Conservation (phyloP, 2,888 invertebrate species). For the Drosophila emarginata region DNA sequence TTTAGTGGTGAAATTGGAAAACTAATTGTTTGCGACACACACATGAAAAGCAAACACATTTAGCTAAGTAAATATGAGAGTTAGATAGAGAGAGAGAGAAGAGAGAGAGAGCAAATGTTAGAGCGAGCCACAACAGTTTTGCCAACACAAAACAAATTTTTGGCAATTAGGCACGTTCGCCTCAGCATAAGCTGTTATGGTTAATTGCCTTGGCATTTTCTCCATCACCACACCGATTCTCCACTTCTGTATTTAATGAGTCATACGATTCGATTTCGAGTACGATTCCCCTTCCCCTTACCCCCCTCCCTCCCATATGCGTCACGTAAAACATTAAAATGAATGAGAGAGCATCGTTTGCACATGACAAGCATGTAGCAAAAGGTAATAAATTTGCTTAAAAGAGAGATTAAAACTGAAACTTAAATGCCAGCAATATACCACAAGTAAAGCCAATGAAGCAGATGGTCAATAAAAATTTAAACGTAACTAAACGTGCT, state of each 20-base stretch:
- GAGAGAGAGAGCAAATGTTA: neutral
- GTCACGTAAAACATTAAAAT: slow-evolving; percentile 67
- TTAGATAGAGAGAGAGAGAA: slow-evolving; percentile 11
- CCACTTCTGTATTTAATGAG: slow-evolving; percentile 56
- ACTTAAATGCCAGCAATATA: slow-evolving; percentile 8
- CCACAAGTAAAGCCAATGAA: slow-evolving; percentile 2
- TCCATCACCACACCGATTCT: neutral
- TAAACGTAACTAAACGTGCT: slow-evolving; percentile 3
- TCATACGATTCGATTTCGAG: slow-evolving; percentile 53
- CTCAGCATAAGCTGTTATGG: slow-evolving; percentile 48
- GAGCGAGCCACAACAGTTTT: slow-evolving; percentile 13
- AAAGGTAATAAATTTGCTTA: slow-evolving; percentile 40
- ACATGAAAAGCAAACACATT: slow-evolving; percentile 40
- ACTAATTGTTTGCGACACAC: slow-evolving; percentile 53
- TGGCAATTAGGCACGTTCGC: slow-evolving; percentile 61
- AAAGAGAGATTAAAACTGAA: slow-evolving; percentile 12
- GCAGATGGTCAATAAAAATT: neutral
- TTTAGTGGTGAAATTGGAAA: slow-evolving; percentile 56
- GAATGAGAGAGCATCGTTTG: slow-evolving; percentile 41
- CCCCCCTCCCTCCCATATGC: slow-evolving; percentile 33
- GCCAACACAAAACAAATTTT: slow-evolving; percentile 17
- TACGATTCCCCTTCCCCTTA: neutral
- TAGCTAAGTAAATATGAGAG: slow-evolving; percentile 43
- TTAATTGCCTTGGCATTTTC: slow-evolving; percentile 46
- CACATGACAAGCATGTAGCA: slow-evolving; percentile 39